Evolutionary conservation across 2,797 vertebrate species (phyloP).

Genomic region (Myotis myotis): DNA sequence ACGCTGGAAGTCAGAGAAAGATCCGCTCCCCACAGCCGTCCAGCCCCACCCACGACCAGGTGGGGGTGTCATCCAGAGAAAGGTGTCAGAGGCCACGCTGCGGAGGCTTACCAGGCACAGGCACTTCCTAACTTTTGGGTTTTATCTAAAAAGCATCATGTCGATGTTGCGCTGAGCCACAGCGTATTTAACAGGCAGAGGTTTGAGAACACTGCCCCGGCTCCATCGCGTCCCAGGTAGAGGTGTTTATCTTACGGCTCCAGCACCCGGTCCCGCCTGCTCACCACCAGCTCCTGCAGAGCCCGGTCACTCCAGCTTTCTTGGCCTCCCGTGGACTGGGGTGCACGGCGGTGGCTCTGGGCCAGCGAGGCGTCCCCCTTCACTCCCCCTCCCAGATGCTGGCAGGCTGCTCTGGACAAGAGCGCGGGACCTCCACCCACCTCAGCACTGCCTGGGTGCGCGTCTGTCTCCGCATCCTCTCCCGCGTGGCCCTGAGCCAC

Average conservation of each 20-base stretch:
- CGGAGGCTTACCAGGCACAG: neutral
- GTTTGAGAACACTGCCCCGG: too few species aligned
- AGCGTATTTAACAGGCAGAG: neutral
- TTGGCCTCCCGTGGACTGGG: neutral
- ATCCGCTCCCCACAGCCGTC: too few species aligned
- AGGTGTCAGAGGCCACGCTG: neutral
- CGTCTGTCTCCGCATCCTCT: conserved; percentile 77
- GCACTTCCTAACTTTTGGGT: neutral
- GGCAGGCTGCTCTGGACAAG: neutral
- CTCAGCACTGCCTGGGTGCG: conserved; percentile 80
- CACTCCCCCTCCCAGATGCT: accelerated
- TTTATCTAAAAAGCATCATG: neutral
- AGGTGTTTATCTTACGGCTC: neutral
- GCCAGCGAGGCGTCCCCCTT: neutral
- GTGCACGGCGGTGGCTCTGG: neutral
- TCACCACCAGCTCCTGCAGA: neutral
- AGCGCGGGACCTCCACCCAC: conserved; percentile 52
- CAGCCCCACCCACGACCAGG: neutral
- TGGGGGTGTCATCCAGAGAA: neutral
- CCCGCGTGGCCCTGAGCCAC: conserved; percentile 79
- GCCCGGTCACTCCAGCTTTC: neutral
- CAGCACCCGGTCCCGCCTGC: too few species aligned
- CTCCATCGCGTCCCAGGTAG: too few species aligned
- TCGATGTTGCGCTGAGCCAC: neutral
- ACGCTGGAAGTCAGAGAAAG: neutral